A percentile compares a stretch with the other conserved stretches of the same genome.
These are phyloP conservation scores for Zaprionus capensis DNA, from an alignment of 1,140 invertebrate species.

Conservation along the genomic window DNA sequence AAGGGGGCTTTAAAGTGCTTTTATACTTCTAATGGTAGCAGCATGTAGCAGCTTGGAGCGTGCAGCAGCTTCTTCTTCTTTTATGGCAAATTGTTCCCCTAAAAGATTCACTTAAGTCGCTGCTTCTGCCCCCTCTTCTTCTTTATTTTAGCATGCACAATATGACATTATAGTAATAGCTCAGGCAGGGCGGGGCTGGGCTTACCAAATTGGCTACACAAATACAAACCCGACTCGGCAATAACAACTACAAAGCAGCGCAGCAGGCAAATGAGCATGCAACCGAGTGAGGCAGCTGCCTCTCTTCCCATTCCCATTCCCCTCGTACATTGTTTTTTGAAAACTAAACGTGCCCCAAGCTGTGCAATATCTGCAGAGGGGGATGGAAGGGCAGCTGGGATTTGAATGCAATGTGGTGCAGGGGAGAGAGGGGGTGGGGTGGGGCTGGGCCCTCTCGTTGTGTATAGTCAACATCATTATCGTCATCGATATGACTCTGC, in stretches of 20 bases:
- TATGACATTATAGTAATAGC: constrained; percentile 3
- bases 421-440: no score
- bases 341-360: constrained; percentile 38
- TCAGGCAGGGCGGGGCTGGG: not conserved
- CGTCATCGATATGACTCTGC: constrained; percentile 35
- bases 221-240: constrained; percentile 21
- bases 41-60: not conserved
- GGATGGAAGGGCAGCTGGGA: not conserved
- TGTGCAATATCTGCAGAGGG: constrained; percentile 13
- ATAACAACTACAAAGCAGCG: not conserved
- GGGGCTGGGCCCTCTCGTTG: no score
- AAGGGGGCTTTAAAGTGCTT: not conserved
- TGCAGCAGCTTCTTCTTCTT: not conserved
- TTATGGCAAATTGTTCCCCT: not conserved
- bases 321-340: not conserved
- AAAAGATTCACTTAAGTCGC: constrained; percentile 5
- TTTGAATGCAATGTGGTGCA: not conserved
- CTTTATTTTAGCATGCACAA: not conserved
- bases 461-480: constrained; percentile 32
- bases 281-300: constrained; percentile 4
- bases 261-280: constrained; percentile 41
- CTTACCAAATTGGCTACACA: constrained; percentile 32
- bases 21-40: not conserved
- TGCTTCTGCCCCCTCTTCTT: not conserved
- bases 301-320: not conserved